These are phyloP conservation scores for Brienomyrus longianalis DNA, from an alignment of 2,113 vertebrate genomes.

Conservation along the genomic window DNA sequence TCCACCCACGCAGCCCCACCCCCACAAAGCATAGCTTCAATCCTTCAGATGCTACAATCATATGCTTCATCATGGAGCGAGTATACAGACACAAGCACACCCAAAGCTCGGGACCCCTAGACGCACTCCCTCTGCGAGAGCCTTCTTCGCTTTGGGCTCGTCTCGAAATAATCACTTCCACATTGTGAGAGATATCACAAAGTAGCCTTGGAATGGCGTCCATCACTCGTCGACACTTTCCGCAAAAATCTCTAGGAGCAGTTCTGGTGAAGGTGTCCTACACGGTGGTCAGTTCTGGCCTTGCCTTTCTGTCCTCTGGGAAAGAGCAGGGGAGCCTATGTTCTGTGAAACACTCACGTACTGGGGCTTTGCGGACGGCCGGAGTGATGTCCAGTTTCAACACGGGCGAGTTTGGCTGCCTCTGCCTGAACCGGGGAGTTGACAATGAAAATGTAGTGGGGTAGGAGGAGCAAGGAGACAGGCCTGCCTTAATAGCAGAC, in stretches of 20 bases:
- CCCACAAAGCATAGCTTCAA: conserved; percentile 22
- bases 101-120: neutral
- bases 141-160: conserved; percentile 30
- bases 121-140: conserved; percentile 25
- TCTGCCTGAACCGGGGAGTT: neutral
- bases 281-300: conserved; percentile 3
- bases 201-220: conserved; percentile 27
- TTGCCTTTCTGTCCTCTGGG: neutral
- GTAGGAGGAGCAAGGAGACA: neutral
- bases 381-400: neutral
- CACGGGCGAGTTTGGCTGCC: neutral
- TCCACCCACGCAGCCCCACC: neutral
- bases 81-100: neutral
- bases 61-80: neutral
- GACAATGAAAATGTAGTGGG: neutral
- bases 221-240: conserved; percentile 21
- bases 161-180: conserved; percentile 61
- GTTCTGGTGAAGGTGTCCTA: neutral
- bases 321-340: neutral
- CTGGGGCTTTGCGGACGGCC: neutral
- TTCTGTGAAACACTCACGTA: neutral
- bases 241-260: neutral
- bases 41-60: conserved; percentile 41
- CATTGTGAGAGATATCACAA: conserved; percentile 45
- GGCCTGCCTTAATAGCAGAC: neutral